Percentiles rank a stretch among this genome's conserved stretches.
Evolutionary conservation across 2,888 invertebrate species (phyloP).

Genomic region (Osedax fenrisi): DNA sequence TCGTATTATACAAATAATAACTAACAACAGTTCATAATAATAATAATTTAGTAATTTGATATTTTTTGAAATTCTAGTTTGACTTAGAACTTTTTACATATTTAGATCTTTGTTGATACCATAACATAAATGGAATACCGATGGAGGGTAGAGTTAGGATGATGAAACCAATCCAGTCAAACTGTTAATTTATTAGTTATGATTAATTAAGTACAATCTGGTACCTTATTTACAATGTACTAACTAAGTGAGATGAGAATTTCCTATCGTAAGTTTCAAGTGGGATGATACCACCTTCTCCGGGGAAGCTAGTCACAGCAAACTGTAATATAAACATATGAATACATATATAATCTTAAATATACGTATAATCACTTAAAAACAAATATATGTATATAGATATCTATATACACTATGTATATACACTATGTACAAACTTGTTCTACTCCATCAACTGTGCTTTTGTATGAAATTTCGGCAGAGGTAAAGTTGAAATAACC

Average conservation of each 20-base stretch:
- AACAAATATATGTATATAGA: neutral
- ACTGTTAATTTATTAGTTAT: conserved; percentile 37
- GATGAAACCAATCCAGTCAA: conserved; percentile 91
- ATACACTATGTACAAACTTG: neutral
- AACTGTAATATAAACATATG: conserved; percentile 54
- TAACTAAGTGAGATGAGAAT: conserved; percentile 83
- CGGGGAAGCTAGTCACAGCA: conserved; percentile 72
- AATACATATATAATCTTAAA: no score
- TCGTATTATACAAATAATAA: neutral
- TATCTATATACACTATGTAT: no score
- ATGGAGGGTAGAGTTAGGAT: conserved; percentile 89
- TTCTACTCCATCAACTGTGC: neutral
- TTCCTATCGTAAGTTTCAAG: conserved; percentile 85
- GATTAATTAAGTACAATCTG: neutral
- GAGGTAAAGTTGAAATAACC: conserved; percentile 95
- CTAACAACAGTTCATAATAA: neutral
- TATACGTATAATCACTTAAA: neutral
- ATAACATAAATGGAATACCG: conserved; percentile 80
- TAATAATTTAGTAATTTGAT: no score
- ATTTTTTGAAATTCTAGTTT: neutral
- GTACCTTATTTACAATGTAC: conserved; percentile 34
- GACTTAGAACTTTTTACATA: conserved; percentile 55
- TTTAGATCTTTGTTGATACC: conserved; percentile 86
- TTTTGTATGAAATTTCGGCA: conserved; percentile 63
- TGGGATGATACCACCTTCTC: conserved; percentile 83